phyloP scores from a whole-genome alignment of 23 tunicate species.

The Botrylloides violaceus region DNA sequence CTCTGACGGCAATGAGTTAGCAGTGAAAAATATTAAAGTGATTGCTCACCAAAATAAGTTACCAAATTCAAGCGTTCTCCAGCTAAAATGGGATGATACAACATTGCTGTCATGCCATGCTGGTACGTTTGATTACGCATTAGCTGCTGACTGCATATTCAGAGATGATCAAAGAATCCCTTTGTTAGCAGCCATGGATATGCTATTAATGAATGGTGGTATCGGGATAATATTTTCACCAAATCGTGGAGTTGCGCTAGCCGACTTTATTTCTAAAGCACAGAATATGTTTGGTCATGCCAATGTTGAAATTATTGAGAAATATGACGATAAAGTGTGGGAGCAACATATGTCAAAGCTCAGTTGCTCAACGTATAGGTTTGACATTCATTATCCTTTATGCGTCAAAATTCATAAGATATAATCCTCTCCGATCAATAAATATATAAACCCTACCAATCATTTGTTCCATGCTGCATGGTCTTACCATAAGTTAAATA shows the following conservation, averaged over 20 bases:
- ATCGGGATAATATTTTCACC: conserved; percentile 55
- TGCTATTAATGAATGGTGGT: conserved; percentile 41
- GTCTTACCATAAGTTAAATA: too few relatives aligned
- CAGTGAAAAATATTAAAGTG: not conserved
- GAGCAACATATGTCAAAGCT: not conserved
- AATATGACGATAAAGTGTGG: conserved; percentile 14
- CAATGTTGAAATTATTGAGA: not conserved
- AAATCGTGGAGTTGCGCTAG: conserved; percentile 37
- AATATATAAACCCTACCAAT: too few relatives aligned
- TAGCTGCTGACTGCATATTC: conserved; percentile 59
- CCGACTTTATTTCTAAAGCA: not conserved
- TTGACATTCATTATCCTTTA: conserved; percentile 13
- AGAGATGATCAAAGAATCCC: conserved; percentile 31
- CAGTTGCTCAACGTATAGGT: not conserved
- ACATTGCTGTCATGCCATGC: not conserved
- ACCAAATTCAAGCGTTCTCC: not conserved
- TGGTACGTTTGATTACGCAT: conserved; percentile 2
- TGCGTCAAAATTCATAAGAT: not conserved
- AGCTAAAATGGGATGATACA: conserved; percentile 9
- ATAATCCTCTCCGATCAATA: too few relatives aligned
- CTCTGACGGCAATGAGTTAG: conserved; percentile 57
- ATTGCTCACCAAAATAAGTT: not conserved
- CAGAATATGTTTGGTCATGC: not conserved
- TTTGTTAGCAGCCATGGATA: conserved; percentile 23
- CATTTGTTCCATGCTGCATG: too few relatives aligned